phyloP scores from a whole-genome alignment of 2,888 invertebrate genomes.

The Polyommatus iphigenia region DNA sequence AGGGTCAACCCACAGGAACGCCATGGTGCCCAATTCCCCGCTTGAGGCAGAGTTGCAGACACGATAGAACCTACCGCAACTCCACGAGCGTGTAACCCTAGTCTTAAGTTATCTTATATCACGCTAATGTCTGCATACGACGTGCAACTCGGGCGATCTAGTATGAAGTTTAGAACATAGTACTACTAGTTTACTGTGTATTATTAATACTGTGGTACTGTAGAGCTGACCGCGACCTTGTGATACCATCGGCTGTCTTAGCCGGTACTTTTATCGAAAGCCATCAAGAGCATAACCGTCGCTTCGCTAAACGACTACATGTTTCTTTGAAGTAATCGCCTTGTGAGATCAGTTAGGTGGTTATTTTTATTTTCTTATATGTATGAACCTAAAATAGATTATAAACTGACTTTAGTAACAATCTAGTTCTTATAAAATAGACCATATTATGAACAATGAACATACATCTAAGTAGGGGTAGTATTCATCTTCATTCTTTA shows the following conservation, averaged over 20 bases:
- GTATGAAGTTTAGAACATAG: too few relatives aligned
- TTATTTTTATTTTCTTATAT: not conserved
- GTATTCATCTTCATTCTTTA: too few relatives aligned
- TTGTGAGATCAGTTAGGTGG: not conserved
- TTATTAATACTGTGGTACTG: not conserved
- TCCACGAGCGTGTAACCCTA: too few relatives aligned
- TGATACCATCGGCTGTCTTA: constrained; percentile 27
- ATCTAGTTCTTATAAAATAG: not conserved
- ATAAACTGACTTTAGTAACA: not conserved
- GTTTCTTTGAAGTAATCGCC: constrained; percentile 16
- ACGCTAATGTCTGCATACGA: too few relatives aligned
- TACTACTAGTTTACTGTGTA: not conserved
- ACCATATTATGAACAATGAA: too few relatives aligned
- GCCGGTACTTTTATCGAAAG: constrained; percentile 13
- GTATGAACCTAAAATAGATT: not conserved
- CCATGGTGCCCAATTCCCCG: too few relatives aligned
- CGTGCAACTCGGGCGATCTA: too few relatives aligned
- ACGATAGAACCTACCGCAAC: too few relatives aligned
- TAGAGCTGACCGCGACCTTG: constrained; percentile 50
- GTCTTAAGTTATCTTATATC: too few relatives aligned
- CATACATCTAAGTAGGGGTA: too few relatives aligned
- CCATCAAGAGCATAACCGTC: constrained; percentile 18
- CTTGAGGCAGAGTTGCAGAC: too few relatives aligned
- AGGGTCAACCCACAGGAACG: too few relatives aligned
- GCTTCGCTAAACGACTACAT: not conserved